Evolutionary conservation across 2,797 vertebrate genomes (phyloP).

Genomic region (Aselliscus stoliczkanus): DNA sequence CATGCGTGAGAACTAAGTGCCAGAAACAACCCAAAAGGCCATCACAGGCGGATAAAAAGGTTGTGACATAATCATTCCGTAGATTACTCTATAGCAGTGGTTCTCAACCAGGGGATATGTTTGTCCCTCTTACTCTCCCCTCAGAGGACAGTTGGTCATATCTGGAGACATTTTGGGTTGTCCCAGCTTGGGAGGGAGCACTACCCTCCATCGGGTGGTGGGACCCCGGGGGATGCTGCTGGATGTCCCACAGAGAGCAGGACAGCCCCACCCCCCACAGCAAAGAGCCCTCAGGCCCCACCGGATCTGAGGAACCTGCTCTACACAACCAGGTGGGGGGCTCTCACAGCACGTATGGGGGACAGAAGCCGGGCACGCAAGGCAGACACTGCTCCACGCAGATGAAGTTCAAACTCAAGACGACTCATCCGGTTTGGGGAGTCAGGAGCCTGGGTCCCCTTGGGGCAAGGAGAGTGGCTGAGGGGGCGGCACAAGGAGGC

Average conservation of each 20-base stretch:
- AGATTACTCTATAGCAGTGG: accelerated
- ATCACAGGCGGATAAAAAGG: background rate
- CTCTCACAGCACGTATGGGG: accelerated
- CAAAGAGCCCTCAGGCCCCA: background rate
- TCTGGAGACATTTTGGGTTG: background rate
- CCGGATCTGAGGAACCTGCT: background rate
- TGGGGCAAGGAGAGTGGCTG: background rate
- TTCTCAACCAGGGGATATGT: background rate
- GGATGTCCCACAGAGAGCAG: accelerated
- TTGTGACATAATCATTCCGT: accelerated
- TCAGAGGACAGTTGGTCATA: accelerated
- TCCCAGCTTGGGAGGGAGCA: background rate
- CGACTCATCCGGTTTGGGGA: accelerated
- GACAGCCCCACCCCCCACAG: too few species aligned
- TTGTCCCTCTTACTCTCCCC: background rate
- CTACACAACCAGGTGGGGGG: accelerated
- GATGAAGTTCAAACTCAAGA: background rate
- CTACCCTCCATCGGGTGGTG: background rate
- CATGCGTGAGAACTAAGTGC: accelerated
- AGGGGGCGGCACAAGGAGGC: too few species aligned
- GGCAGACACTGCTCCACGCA: accelerated
- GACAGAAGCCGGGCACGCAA: accelerated
- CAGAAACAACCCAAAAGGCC: accelerated
- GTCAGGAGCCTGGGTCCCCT: background rate
- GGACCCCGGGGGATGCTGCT: background rate